Evolutionary conservation across 2,113 vertebrate species (phyloP).

Genomic region (Eulemur rufifrons): DNA sequence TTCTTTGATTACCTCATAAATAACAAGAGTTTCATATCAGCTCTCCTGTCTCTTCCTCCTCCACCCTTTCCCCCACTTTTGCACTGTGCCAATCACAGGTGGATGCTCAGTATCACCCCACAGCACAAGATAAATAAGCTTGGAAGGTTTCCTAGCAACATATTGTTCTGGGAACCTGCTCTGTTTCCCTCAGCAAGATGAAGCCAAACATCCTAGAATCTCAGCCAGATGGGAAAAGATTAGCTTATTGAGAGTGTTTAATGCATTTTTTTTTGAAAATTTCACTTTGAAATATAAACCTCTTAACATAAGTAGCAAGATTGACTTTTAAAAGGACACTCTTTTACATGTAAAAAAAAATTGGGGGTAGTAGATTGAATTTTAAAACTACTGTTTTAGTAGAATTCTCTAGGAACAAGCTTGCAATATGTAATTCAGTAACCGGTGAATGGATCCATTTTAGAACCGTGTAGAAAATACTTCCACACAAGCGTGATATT

Average conservation of each 20-base stretch:
- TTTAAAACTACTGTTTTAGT: conserved; percentile 15
- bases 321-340: conserved; percentile 12
- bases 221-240: conserved; percentile 55
- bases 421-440: background rate
- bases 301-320: conserved; percentile 31
- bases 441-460: background rate
- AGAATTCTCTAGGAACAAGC: conserved; percentile 13
- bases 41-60: background rate
- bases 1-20: conserved; percentile 40
- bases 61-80: background rate
- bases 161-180: conserved; percentile 57
- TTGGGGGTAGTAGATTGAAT: background rate
- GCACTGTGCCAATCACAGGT: conserved; percentile 12
- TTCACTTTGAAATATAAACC: conserved; percentile 40
- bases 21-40: background rate
- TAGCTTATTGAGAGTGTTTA: background rate
- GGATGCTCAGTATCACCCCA: conserved; percentile 2
- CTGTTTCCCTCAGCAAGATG: conserved; percentile 45
- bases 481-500: background rate
- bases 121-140: conserved; percentile 59
- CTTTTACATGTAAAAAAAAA: background rate
- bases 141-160: conserved; percentile 71
- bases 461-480: background rate
- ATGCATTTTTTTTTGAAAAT: background rate
- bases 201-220: conserved; percentile 37